Evolutionary conservation across 1,140 invertebrate species (phyloP), one percentile per base, ranked within the genome.

Genomic region (Colletes gigas): DNA sequence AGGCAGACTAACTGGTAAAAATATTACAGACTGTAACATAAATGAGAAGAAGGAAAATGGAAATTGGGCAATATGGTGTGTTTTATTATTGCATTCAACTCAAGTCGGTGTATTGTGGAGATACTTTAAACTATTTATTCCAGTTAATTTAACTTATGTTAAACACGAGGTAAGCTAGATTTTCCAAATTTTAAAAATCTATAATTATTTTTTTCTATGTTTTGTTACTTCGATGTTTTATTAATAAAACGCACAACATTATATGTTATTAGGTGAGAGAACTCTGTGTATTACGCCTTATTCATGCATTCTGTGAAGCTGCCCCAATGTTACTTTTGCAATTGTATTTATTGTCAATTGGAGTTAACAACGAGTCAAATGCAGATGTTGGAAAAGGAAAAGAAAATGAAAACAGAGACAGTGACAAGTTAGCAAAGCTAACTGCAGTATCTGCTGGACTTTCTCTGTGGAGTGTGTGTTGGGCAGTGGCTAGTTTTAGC

Each of bases 401-500:
- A 8, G 71, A 71, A 7, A 69, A 54, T n/a, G 89, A 90, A 10
- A 69, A 7, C 55, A 83, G 81, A 15, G 89, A 92, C 9, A 47
- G 74, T 12, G 84, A 85, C 59, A 92, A 96, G 77, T 95, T 97
- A 76, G 95, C 95, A 50, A 96, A 98, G 90, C 90, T 98, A 71
- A 96, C 97, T 83, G 95, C 96, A 62, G 97, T 98, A n/a, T 97
- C 97, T 0, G 96, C 96, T 5, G 95, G 96, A 1, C 93, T 98
- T 9, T 97, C 97, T 3, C 92, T 98, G 6, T 97, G 98, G 93
- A 97, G 96, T 78, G 96, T 98, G 30, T 98, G 97, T 88, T 98
- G 98, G 98, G 96, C 97, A 30, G 93, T 98, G 21, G 97, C 97
- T 19, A 98, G 97, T 73, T 98, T 98, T 91, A 97, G 96, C 88